Conservation (phyloP, 2,888 invertebrate genomes). For the Amblyjoppa fuscipennis region DNA sequence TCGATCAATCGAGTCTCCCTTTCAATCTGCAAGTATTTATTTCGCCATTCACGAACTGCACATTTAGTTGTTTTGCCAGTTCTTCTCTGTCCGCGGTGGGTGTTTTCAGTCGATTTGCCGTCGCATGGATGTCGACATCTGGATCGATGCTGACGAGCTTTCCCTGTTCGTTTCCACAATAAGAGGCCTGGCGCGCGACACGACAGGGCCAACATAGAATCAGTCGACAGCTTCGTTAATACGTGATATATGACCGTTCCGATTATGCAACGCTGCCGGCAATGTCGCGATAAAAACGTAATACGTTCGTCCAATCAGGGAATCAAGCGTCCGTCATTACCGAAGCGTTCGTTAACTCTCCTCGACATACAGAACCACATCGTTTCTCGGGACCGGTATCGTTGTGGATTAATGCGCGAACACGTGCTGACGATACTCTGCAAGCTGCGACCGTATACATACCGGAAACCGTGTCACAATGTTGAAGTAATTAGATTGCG, state of each 20-base stretch:
- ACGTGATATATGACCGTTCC: neutral
- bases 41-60: too few relatives aligned
- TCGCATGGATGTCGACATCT: conserved; percentile 14
- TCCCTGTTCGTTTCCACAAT: conserved; percentile 27
- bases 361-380: neutral
- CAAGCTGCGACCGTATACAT: neutral
- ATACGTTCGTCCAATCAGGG: neutral
- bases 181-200: neutral
- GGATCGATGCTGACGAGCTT: conserved; percentile 22
- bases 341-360: neutral
- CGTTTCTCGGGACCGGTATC: neutral
- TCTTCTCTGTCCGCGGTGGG: neutral
- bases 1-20: too few relatives aligned
- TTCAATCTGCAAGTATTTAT: too few relatives aligned
- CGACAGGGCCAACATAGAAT: conserved; percentile 8
- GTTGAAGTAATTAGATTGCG: neutral
- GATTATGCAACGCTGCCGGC: conserved; percentile 25
- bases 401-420: neutral
- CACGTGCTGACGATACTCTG: conserved; percentile 13
- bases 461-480: neutral
- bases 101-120: neutral
- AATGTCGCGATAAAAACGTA: conserved; percentile 10
- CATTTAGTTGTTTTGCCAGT: too few relatives aligned
- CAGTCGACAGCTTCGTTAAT: neutral
- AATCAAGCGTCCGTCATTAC: neutral